Evolutionary conservation across 2,888 invertebrate species (phyloP).

Genomic region (Sussaba pulchella): DNA sequence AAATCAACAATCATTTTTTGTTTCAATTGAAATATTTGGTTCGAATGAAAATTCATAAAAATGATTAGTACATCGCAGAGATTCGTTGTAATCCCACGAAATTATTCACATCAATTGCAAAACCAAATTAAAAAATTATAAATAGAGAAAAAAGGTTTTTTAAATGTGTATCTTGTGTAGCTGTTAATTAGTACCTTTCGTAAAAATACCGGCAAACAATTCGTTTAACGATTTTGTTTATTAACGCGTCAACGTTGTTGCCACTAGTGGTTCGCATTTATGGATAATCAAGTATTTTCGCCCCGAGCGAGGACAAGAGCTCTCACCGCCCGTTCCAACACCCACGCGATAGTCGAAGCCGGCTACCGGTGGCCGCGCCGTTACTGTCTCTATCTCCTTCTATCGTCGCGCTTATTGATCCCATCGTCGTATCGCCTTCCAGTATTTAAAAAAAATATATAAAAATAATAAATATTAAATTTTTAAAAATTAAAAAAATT

Average conservation of each 20-base stretch:
- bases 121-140: too few relatives aligned
- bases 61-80: too few relatives aligned
- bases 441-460: slow-evolving; percentile 39
- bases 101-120: too few relatives aligned
- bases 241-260: slow-evolving; percentile 61
- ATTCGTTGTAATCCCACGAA: too few relatives aligned
- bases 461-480: slow-evolving; percentile 31
- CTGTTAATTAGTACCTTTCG: slow-evolving; percentile 70
- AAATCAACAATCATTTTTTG: too few relatives aligned
- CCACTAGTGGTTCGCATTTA: slow-evolving; percentile 58
- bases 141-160: too few relatives aligned
- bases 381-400: slow-evolving; percentile 39
- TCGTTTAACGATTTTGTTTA: slow-evolving; percentile 67
- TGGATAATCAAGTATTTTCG: slow-evolving; percentile 30
- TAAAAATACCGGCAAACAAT: slow-evolving; percentile 74
- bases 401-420: slow-evolving; percentile 67
- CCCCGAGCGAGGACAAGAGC: slow-evolving; percentile 45
- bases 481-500: not conserved
- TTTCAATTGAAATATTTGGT: too few relatives aligned
- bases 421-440: slow-evolving; percentile 57
- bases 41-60: too few relatives aligned
- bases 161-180: not conserved
- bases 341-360: slow-evolving; percentile 57
- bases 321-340: slow-evolving; percentile 34
- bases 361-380: slow-evolving; percentile 44